phyloP scores from a whole-genome alignment of 2,888 invertebrate genomes.

The Nasonia oneida region DNA sequence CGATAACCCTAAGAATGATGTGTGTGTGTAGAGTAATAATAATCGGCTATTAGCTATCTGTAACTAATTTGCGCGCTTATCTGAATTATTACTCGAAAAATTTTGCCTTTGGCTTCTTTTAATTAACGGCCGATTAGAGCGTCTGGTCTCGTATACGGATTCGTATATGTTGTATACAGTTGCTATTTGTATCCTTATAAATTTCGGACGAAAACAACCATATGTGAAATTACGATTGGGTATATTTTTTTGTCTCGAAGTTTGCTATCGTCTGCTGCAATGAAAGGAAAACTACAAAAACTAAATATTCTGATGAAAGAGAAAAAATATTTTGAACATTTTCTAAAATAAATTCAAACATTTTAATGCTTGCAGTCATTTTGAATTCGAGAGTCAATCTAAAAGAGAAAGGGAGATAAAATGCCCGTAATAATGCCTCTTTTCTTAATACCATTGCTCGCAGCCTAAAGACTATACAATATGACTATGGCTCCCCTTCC shows the following conservation, averaged over 20 bases:
- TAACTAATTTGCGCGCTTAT: not conserved
- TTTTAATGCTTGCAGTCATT: not conserved
- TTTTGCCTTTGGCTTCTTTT: not conserved
- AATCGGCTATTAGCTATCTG: not conserved
- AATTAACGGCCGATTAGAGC: not conserved
- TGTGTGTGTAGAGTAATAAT: not conserved
- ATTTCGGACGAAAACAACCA: not conserved
- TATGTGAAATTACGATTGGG: not conserved
- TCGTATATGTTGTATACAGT: not conserved
- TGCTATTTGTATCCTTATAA: not conserved
- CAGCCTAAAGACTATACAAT: not conserved
- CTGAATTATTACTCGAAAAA: not conserved
- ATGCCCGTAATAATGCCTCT: slow-evolving; percentile 2
- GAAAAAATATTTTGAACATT: too few relatives aligned
- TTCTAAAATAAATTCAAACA: too few relatives aligned
- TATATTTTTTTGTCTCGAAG: not conserved
- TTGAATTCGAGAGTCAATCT: not conserved
- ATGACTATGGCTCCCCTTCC: slow-evolving; percentile 1
- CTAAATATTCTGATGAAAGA: too few relatives aligned
- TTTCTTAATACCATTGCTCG: not conserved
- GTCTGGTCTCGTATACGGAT: not conserved
- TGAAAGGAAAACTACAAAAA: too few relatives aligned
- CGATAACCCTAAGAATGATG: too few relatives aligned
- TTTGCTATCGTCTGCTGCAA: not conserved
- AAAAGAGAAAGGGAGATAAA: not conserved